Conservation (phyloP, 1,140 invertebrate species). For the Drosophila sulfurigaster region DNA sequence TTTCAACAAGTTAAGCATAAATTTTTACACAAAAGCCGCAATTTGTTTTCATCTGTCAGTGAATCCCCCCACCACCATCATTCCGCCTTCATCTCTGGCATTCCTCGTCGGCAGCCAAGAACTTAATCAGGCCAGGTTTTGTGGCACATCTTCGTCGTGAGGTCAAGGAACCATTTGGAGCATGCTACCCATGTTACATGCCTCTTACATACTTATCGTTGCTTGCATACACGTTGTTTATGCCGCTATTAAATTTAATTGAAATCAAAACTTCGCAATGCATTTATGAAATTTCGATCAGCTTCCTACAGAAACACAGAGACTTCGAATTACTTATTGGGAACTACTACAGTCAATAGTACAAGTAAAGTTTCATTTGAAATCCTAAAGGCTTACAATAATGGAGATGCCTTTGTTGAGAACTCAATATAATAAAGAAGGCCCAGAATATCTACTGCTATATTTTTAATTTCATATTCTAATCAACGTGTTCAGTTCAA, state of each 20-base stretch:
- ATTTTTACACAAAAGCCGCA: conserved; percentile 81
- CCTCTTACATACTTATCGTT: background rate
- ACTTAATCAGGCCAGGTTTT: conserved; percentile 73
- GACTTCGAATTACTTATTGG: background rate
- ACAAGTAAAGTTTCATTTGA: too few species aligned
- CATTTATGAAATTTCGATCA: conserved; percentile 55
- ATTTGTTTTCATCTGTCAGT: conserved; percentile 79
- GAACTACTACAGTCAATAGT: too few species aligned
- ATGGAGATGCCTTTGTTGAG: too few species aligned
- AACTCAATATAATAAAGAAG: too few species aligned
- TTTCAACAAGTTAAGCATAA: conserved; percentile 82
- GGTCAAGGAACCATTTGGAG: conserved; percentile 71
- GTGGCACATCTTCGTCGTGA: conserved; percentile 17
- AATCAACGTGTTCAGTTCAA: too few species aligned
- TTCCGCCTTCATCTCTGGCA: background rate
- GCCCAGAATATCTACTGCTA: too few species aligned
- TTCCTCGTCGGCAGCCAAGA: conserved; percentile 46
- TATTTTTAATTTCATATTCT: too few species aligned
- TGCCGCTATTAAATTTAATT: conserved; percentile 82
- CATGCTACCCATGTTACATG: conserved; percentile 21
- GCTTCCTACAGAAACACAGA: background rate
- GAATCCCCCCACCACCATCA: background rate
- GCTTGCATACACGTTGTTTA: conserved; percentile 59
- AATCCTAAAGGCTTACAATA: too few species aligned
- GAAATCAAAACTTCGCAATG: conserved; percentile 70